These are phyloP conservation scores for Euproctis similis DNA, from an alignment of 2,888 invertebrate species.

Conservation along the genomic window DNA sequence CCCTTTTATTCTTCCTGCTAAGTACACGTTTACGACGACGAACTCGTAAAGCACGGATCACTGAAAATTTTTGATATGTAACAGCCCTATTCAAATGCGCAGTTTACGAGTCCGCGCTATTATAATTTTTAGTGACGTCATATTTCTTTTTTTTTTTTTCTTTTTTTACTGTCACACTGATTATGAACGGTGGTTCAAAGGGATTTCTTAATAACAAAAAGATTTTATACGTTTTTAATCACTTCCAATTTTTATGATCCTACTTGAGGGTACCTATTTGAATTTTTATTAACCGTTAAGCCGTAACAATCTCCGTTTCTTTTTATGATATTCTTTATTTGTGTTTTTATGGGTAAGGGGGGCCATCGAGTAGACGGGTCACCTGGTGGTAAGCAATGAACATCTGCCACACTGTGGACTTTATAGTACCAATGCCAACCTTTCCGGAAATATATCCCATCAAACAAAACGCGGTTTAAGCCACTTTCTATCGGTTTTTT, in stretches of 20 bases:
- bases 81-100: constrained; percentile 73
- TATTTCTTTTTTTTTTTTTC: no score
- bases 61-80: constrained; percentile 76
- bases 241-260: constrained; percentile 57
- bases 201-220: constrained; percentile 55
- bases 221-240: constrained; percentile 68
- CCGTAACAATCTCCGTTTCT: constrained; percentile 33
- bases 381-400: no score
- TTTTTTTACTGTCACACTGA: constrained; percentile 58
- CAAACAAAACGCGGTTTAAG: no score
- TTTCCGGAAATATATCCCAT: no score
- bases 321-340: no score
- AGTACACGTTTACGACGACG: constrained; percentile 74
- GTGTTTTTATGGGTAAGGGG: no score
- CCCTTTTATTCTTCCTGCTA: constrained; percentile 60
- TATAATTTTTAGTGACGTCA: constrained; percentile 71
- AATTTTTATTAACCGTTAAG: constrained; percentile 48
- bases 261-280: constrained; percentile 36
- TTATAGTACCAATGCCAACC: no score
- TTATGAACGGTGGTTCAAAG: constrained; percentile 65
- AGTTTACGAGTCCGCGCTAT: constrained; percentile 66
- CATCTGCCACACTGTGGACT: no score
- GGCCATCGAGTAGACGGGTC: no score
- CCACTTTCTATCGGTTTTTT: no score
- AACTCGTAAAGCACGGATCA: constrained; percentile 74